phyloP scores from a whole-genome alignment of 2,797 vertebrate genomes.

The Parauchenoglanis ngamensis region DNA sequence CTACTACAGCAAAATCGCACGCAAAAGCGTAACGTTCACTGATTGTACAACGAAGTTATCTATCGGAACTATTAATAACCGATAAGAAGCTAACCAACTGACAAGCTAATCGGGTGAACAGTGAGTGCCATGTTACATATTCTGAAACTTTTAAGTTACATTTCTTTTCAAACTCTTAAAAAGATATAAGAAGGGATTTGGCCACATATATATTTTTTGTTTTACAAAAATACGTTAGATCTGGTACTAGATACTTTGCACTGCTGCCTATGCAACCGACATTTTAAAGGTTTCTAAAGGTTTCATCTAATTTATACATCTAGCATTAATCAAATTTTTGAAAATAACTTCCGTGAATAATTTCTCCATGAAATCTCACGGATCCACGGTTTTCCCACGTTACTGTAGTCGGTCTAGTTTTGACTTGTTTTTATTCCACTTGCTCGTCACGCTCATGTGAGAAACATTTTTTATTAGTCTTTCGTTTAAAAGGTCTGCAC shows the following conservation, averaged over 20 bases:
- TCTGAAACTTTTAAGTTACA: background rate
- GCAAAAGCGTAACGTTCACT: background rate
- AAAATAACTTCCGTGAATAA: background rate
- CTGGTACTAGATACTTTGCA: conserved; percentile 2
- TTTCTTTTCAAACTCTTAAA: background rate
- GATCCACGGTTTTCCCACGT: background rate
- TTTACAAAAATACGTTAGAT: background rate
- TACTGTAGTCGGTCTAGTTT: background rate
- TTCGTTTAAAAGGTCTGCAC: background rate
- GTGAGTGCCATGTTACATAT: background rate
- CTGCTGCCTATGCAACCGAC: background rate
- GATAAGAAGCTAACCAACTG: background rate
- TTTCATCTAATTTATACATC: background rate
- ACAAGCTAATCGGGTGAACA: background rate
- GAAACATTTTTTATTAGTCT: conserved; percentile 2
- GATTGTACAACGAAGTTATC: background rate
- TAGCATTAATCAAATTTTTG: background rate
- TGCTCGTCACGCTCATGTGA: background rate
- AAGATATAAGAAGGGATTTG: background rate
- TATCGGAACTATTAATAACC: background rate
- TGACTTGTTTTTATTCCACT: background rate
- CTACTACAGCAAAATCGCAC: background rate
- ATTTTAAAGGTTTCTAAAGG: background rate
- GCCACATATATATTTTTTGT: background rate
- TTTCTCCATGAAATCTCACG: background rate